phyloP scores from a whole-genome alignment of 2,113 vertebrate species.

The Sterna hirundo region DNA sequence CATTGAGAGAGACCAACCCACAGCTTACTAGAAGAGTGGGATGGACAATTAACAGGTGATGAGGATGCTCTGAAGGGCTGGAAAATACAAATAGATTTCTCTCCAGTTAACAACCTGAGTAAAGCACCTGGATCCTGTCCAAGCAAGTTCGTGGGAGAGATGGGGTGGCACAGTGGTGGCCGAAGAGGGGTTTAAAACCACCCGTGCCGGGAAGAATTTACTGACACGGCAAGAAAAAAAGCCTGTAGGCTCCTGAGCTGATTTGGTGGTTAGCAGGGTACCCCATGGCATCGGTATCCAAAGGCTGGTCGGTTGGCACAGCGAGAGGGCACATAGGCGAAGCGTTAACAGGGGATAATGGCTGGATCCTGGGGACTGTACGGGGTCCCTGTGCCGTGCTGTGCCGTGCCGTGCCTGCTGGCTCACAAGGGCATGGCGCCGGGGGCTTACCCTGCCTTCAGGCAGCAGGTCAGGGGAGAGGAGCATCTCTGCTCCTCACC shows the following conservation, averaged over 20 bases:
- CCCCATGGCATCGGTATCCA: background rate
- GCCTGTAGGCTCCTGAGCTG: background rate
- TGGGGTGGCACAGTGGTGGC: rapidly evolving
- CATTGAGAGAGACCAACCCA: rapidly evolving
- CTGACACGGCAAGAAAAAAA: background rate
- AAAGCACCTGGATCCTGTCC: background rate
- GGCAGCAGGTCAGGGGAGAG: background rate
- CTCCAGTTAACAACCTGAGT: background rate
- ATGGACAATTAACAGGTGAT: background rate
- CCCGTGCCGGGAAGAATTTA: background rate
- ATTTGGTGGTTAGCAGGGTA: background rate
- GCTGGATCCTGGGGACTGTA: background rate
- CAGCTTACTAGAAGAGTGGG: background rate
- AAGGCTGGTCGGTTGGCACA: background rate
- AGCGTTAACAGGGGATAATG: rapidly evolving
- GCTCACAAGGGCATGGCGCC: background rate
- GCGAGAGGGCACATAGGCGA: rapidly evolving
- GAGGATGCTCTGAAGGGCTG: background rate
- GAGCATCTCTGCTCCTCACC: background rate
- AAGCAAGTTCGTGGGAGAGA: background rate
- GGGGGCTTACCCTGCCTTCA: background rate
- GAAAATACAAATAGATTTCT: background rate
- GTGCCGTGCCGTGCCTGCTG: rapidly evolving
- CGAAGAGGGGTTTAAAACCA: background rate
- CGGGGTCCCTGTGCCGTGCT: no score